Evolutionary conservation across 2,797 vertebrate species (phyloP).

Genomic region (Peromyscus attwateri): DNA sequence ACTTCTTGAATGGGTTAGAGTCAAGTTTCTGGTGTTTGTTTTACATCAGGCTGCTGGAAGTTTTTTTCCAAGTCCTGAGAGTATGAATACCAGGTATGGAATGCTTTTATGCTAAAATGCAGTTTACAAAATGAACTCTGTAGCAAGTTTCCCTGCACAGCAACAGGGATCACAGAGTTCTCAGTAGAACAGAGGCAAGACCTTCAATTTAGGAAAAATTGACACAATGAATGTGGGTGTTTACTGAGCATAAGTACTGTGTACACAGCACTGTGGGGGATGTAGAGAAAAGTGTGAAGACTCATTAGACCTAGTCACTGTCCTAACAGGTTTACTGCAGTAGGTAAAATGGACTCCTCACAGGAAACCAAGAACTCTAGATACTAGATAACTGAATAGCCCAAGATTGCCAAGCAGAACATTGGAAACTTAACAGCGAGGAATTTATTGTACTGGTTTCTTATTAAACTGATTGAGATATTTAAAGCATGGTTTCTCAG

Average conservation of each 20-base stretch:
- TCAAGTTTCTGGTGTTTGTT: background rate
- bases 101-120: background rate
- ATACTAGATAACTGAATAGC: no score
- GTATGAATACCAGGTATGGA: background rate
- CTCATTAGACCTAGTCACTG: no score
- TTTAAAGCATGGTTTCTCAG: no score
- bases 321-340: no score
- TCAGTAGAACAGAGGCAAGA: no score
- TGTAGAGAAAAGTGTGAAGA: background rate
- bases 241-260: background rate
- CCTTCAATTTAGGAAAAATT: background rate
- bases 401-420: no score
- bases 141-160: background rate
- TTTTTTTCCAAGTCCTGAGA: background rate
- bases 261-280: background rate
- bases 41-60: background rate
- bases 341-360: no score
- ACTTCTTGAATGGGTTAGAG: background rate
- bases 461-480: no score
- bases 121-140: background rate
- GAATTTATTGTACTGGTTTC: no score
- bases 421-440: no score
- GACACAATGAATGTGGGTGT: background rate
- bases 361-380: no score
- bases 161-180: background rate